Conservation (phyloP, 2,888 invertebrate genomes). For the Agrotis exclamationis region DNA sequence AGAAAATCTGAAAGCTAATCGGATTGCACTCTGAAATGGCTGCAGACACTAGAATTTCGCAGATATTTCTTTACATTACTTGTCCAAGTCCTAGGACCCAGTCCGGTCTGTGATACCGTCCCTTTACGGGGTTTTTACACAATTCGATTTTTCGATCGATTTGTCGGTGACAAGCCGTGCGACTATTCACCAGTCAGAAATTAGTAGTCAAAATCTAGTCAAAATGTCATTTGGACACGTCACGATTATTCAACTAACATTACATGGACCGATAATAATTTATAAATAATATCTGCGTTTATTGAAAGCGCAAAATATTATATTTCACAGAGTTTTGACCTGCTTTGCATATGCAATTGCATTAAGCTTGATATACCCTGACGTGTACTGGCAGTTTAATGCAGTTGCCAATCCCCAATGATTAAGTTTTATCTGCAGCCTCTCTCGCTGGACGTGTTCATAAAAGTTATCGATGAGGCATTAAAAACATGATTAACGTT, state of each 20-base stretch:
- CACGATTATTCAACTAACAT: not conserved
- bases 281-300: not conserved
- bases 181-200: not conserved
- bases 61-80: no score
- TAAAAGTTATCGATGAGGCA: not conserved
- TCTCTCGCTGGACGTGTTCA: slow-evolving; percentile 3
- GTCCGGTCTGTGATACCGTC: not conserved
- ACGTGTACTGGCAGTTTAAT: slow-evolving; percentile 48
- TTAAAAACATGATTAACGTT: slow-evolving; percentile 1
- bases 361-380: slow-evolving; percentile 35
- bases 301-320: slow-evolving; percentile 14
- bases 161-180: no score
- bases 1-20: no score
- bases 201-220: no score
- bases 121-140: no score
- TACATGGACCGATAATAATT: not conserved
- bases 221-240: no score
- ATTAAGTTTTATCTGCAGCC: slow-evolving; percentile 22
- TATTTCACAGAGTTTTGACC: not conserved
- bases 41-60: not conserved
- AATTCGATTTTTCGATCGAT: no score
- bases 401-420: slow-evolving; percentile 36
- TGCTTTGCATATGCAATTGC: slow-evolving; percentile 28
- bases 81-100: no score
- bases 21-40: no score